Evolutionary conservation across 2,888 invertebrate species (phyloP), one percentile per base, ranked within the genome.

Genomic region (Matsumyia berberina): DNA sequence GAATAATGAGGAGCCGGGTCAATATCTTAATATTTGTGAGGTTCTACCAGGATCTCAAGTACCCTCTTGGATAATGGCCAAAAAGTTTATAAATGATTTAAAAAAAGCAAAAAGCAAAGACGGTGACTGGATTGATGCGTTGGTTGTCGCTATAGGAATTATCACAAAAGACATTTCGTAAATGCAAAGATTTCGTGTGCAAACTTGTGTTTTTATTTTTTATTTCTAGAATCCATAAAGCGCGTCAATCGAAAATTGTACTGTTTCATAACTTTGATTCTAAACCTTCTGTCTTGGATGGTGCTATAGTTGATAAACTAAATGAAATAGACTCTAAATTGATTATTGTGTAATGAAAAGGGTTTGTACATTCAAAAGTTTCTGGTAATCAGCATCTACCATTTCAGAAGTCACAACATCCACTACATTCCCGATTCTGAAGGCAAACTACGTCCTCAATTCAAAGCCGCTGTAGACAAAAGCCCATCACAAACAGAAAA

Each of bases 81-180:
- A 92, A 9, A 88, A 93, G 7, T 88, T 92, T 33, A 88, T 90
- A 15, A 78, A 88, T 5, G 89, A 91, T 66, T 88, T 91, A 0
- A 87, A 88, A 90, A 91, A 93, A 42, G 90, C 93, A 8, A 81
- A 88, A 0, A 90, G 92, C n/a, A 91, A 92, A 11, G 90, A 88
- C 72, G 94, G 94, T 0, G 94, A 95, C 88, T 95, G 96, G 94
- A 90, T 95, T 86, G 94, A 95, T 91, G 93, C 93, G 0, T 88
- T 95, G 0, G 88, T 93, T 37, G 93, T 94, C 9, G 94, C 94
- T 4, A 92, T 93, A 70, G 92, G 93, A 55, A 91, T 93, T 86
- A 91, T 94, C 49, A 92, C 92, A 77, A 90, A 35, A 0, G 88
- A 91, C 86, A 89, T 90, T 19, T 69, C 86, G 88, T 91, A 87